Evolutionary conservation across 92 coral and sea anemone species (phyloP), one percentile per base, ranked within the genome.

Genomic region (Actinostola sp.): DNA sequence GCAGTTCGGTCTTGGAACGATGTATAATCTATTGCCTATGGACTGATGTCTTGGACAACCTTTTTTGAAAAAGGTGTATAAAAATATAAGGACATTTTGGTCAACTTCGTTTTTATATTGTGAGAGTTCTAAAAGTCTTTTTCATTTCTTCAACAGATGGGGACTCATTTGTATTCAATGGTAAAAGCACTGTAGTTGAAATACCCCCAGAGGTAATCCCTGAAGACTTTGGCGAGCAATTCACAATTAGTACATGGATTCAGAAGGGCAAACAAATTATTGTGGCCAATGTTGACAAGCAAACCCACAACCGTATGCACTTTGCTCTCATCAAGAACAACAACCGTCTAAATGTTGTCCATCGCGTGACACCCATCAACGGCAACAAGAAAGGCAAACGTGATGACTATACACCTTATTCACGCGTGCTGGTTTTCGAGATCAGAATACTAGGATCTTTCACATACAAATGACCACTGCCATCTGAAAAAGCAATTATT

Each of bases 231-330:
- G 86, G 92, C 8, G 92, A 83, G 59, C 81, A 77, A 31, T 88
- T 88, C 64, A 95, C 99, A 4, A 36, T 95, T 31, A 88, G 97
- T 43, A 84, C 91, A 38, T 95, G 99, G 99, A 62, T 95, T 2
- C 86, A 75, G 31, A 85, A 91, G 44, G 60, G 71, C 26, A 84
- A 79, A 33, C 97, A 95, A 66, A 81, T 85, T 52, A 95, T 95
- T 50, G 19, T 95, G 29, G 84, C 94, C 20, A 76, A 81, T 38
- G 81, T 92, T 14, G 99, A 95, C 67, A 82, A 89, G 58, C 76
- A 78, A 24, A 71, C 87, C 1, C 82, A 92, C 12, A 87, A 95
- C 65, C 91, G 99, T 28, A 89, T 88, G 28, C 99, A 95, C 73
- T 92, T 95, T 80, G 91, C 90, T 23, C 72, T 95, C 56, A 44